Percentiles rank a stretch among this genome's conserved stretches.
These are phyloP conservation scores for Brachystomella parvula DNA, from an alignment of 1,140 invertebrate species.

Conservation along the genomic window DNA sequence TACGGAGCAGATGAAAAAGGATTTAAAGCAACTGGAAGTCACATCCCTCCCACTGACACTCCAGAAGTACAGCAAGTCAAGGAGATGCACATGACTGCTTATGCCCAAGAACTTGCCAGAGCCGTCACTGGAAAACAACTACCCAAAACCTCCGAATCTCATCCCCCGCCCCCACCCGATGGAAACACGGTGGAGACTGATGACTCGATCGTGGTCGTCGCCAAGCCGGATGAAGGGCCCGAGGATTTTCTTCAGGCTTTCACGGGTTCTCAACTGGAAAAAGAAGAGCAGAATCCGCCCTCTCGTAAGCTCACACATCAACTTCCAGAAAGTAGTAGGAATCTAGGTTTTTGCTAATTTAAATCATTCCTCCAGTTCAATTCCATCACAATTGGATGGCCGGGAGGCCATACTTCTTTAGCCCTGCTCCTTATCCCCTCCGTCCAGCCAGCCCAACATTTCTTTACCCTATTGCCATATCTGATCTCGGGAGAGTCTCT, in stretches of 20 bases:
- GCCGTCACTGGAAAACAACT: conserved; percentile 4
- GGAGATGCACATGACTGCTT: conserved; percentile 40
- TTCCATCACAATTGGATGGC: neutral
- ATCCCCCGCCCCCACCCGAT: neutral
- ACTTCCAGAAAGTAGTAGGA: neutral
- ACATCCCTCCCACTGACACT: conserved; percentile 39
- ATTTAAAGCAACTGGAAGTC: conserved; percentile 37
- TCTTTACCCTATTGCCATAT: neutral
- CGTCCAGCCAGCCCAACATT: neutral
- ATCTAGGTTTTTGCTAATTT: neutral
- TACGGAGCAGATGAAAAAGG: conserved; percentile 36
- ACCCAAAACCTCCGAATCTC: neutral
- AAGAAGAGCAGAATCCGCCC: neutral
- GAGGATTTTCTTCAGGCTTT: no score
- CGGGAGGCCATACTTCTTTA: neutral
- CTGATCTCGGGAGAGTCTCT: neutral
- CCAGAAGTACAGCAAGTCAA: conserved; percentile 42
- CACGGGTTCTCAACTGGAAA: no score
- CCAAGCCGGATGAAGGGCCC: neutral
- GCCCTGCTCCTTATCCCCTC: neutral
- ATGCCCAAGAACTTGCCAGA: conserved; percentile 36
- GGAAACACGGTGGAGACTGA: conserved; percentile 4
- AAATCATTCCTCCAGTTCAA: neutral
- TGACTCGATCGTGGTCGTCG: conserved; percentile 17
- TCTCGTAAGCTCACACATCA: neutral